Percentiles rank a stretch among this genome's conserved stretches.
phyloP scores from a whole-genome alignment of 2,113 vertebrate species.

The Tyrannus savana region DNA sequence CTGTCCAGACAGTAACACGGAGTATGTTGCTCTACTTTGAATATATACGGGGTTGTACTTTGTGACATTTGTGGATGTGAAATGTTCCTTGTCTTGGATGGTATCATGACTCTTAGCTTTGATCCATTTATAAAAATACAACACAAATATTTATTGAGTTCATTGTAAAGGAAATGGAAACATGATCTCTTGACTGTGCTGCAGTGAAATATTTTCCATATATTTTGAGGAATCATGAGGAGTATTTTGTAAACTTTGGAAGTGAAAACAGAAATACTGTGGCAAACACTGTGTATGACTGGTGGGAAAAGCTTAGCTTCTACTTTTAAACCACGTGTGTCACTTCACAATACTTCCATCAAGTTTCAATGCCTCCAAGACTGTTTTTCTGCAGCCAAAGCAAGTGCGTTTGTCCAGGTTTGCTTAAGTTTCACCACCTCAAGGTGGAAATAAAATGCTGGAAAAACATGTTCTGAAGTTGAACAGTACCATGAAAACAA shows the following conservation, averaged over 20 bases:
- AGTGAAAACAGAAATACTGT: neutral
- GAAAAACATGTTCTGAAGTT: neutral
- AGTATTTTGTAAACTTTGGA: neutral
- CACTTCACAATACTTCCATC: neutral
- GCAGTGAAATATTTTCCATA: constrained; percentile 31
- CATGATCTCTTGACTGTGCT: neutral
- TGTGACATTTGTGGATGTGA: neutral
- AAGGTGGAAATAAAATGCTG: neutral
- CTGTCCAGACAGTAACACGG: neutral
- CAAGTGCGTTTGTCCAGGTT: neutral
- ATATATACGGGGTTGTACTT: neutral
- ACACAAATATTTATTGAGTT: constrained; percentile 13
- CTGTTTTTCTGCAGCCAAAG: neutral
- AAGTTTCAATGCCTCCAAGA: neutral
- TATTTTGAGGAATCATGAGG: neutral
- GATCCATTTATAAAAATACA: constrained; percentile 25
- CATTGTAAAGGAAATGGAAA: constrained; percentile 16
- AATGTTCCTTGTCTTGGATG: neutral
- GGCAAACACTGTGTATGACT: neutral
- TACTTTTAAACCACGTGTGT: neutral
- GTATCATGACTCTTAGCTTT: constrained; percentile 9
- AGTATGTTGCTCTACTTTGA: neutral
- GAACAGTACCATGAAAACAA: neutral
- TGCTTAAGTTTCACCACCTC: neutral
- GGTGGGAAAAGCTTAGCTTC: neutral